Evolutionary conservation across 2,113 vertebrate species (phyloP).

Genomic region (Hassar affinis): DNA sequence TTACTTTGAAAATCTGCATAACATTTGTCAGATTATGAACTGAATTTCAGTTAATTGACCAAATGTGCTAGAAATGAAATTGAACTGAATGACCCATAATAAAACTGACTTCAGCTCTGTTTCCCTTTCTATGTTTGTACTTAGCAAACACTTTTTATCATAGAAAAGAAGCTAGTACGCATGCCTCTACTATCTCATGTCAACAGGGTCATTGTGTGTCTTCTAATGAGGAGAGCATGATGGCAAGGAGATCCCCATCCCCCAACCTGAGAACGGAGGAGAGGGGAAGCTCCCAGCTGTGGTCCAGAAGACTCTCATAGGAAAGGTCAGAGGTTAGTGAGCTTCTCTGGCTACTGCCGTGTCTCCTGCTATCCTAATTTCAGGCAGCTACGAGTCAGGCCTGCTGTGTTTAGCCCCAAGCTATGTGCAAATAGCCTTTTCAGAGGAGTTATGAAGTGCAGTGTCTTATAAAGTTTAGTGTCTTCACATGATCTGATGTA

Average conservation of each 20-base stretch:
- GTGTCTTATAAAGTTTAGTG: not conserved
- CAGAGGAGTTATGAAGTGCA: constrained; percentile 33
- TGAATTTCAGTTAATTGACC: not conserved
- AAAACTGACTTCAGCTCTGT: not conserved
- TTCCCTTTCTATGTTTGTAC: not conserved
- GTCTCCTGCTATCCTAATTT: constrained; percentile 32
- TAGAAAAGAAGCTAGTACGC: not conserved
- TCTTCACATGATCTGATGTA: constrained; percentile 18
- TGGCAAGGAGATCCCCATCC: constrained; percentile 10
- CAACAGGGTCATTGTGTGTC: constrained; percentile 32
- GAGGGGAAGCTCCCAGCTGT: constrained; percentile 43
- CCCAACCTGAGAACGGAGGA: constrained; percentile 33
- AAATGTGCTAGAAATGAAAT: not conserved
- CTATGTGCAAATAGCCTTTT: constrained; percentile 15
- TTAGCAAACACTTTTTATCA: not conserved
- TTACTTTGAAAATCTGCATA: not conserved
- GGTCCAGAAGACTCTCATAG: constrained; percentile 28
- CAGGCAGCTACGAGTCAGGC: constrained; percentile 15
- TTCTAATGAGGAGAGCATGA: constrained; percentile 19
- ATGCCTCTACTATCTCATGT: constrained; percentile 17
- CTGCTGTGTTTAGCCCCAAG: constrained; percentile 21
- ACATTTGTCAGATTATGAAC: not conserved
- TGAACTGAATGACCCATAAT: not conserved
- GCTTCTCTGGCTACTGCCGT: constrained; percentile 28
- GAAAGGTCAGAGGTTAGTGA: constrained; percentile 32